phyloP scores from a whole-genome alignment of 1,140 invertebrate genomes.

The Dinothrombium tinctorium region DNA sequence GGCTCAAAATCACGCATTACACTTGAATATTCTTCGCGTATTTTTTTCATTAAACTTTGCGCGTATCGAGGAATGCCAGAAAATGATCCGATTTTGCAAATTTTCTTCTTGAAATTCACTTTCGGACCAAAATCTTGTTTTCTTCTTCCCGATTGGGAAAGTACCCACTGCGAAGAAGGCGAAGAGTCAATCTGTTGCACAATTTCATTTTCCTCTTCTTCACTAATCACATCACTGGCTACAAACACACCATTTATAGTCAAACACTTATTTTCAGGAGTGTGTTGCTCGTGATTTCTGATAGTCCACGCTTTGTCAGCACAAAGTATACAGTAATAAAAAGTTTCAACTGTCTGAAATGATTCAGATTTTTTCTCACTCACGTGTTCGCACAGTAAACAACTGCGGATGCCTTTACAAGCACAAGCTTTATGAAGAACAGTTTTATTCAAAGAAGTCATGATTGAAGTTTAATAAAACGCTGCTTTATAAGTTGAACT shows the following conservation, averaged over 20 bases:
- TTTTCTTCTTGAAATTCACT: conserved; percentile 89
- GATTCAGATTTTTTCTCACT: conserved; percentile 20
- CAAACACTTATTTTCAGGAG: conserved; percentile 7
- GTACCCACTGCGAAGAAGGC: conserved; percentile 43
- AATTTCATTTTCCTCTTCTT: conserved; percentile 40
- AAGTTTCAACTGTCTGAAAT: not conserved
- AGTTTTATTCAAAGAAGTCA: too few species aligned
- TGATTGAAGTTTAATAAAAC: too few species aligned
- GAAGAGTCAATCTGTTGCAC: conserved; percentile 39
- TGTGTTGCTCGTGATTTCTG: conserved; percentile 1
- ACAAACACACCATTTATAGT: conserved; percentile 24
- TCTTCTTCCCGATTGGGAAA: conserved; percentile 78
- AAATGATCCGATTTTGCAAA: conserved; percentile 51
- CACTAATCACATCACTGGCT: conserved; percentile 40
- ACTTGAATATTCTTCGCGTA: conserved; percentile 22
- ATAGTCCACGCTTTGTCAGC: not conserved
- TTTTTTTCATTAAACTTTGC: conserved; percentile 53
- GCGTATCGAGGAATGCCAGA: conserved; percentile 63
- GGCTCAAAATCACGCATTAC: conserved; percentile 42
- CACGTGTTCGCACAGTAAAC: conserved; percentile 53
- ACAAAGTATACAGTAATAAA: too few species aligned
- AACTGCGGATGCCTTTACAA: conserved; percentile 73
- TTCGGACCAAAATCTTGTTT: conserved; percentile 95
- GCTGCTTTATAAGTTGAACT: too few species aligned
- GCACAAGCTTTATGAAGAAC: conserved; percentile 42